A percentile compares a stretch with the other conserved stretches of the same genome.
Evolutionary conservation across 1,140 invertebrate species (phyloP).

Genomic region (Nasonia vitripennis): DNA sequence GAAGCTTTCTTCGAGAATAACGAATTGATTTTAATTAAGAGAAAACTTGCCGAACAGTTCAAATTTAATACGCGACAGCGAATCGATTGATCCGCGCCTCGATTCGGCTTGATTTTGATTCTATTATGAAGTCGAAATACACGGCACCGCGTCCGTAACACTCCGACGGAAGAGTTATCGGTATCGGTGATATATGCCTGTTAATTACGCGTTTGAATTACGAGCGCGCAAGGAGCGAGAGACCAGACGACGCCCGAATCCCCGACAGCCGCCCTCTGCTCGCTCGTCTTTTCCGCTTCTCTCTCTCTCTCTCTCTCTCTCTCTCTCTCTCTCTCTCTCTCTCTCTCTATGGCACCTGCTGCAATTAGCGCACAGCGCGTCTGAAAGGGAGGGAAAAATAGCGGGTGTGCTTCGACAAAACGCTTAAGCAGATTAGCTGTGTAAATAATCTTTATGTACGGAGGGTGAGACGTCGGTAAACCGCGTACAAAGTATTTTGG

Average conservation of each 20-base stretch:
- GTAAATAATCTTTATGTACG: slow-evolving; percentile 8
- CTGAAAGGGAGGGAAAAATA: background rate
- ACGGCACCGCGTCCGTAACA: slow-evolving; percentile 3
- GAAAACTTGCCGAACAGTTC: slow-evolving; percentile 12
- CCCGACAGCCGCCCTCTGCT: too few species aligned
- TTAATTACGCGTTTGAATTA: slow-evolving; percentile 55
- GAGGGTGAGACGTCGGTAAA: too few species aligned
- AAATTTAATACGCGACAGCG: slow-evolving; percentile 26
- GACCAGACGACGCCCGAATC: too few species aligned
- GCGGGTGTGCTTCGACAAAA: background rate
- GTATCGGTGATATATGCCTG: slow-evolving; percentile 53
- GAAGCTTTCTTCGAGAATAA: slow-evolving; percentile 3
- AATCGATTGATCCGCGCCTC: slow-evolving; percentile 45
- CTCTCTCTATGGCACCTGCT: too few species aligned
- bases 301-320: too few species aligned
- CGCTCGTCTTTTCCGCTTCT: too few species aligned
- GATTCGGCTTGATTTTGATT: slow-evolving; percentile 55
- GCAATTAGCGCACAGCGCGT: background rate
- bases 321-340: too few species aligned
- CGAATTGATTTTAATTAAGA: slow-evolving; percentile 47
- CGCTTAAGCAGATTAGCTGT: slow-evolving; percentile 31
- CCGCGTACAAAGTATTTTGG: background rate
- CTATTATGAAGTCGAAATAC: slow-evolving; percentile 47
- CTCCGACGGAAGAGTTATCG: slow-evolving; percentile 39
- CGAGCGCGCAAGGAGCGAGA: slow-evolving; percentile 22